Percentiles rank a stretch among this genome's conserved stretches.
Evolutionary conservation across 2,888 invertebrate species (phyloP).

Genomic region (Nephrotoma guestfalica): DNA sequence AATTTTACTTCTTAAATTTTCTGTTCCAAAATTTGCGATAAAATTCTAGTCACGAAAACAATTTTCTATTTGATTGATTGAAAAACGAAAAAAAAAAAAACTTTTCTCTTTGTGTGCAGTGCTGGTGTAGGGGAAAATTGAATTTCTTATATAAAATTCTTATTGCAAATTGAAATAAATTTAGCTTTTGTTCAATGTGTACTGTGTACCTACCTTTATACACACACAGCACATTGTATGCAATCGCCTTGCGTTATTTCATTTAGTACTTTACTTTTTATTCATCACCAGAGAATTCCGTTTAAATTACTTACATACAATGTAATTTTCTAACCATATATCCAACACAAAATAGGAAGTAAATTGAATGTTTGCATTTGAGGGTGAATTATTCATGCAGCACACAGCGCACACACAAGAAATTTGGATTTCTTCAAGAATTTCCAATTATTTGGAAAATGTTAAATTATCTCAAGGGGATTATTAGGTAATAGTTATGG

Average conservation of each 20-base stretch:
- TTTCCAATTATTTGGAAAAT: not conserved
- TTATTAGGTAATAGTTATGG: not conserved
- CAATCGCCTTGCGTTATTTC: not conserved
- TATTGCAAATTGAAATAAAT: not conserved
- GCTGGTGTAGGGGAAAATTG: not conserved
- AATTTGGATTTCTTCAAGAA: not conserved
- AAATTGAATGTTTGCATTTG: not conserved
- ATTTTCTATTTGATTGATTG: not conserved
- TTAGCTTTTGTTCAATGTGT: not conserved
- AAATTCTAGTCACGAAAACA: not conserved
- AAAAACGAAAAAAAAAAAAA: not conserved
- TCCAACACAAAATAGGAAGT: not conserved
- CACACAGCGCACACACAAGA: not conserved
- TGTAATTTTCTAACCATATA: not conserved
- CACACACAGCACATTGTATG: not conserved
- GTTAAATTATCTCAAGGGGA: not conserved
- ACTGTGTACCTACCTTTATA: not conserved
- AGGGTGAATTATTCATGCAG: not conserved
- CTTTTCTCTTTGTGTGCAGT: not conserved
- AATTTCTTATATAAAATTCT: not conserved
- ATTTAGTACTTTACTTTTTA: not conserved
- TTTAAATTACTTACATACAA: not conserved
- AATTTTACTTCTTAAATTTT: not conserved
- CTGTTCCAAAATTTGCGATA: not conserved
- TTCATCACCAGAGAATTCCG: not conserved